These are phyloP conservation scores for Xanthia togata DNA, from an alignment of 2,888 invertebrate genomes.

Conservation along the genomic window DNA sequence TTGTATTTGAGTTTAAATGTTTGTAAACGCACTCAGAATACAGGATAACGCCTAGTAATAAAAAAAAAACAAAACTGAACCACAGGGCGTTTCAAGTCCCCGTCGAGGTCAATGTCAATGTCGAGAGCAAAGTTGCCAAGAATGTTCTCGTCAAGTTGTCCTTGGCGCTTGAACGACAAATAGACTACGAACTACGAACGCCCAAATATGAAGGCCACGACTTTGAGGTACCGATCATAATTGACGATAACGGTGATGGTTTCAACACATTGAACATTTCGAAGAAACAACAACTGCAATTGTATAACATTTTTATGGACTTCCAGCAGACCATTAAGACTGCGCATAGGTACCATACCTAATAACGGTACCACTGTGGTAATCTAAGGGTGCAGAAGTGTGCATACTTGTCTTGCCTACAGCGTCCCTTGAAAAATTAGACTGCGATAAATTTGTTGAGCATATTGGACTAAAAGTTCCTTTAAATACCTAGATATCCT, in stretches of 20 bases:
- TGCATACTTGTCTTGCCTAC: neutral
- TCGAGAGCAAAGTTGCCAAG: neutral
- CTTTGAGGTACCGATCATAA: neutral
- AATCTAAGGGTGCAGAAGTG: neutral
- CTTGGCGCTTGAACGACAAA: neutral
- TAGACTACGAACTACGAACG: no score
- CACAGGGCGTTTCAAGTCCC: neutral
- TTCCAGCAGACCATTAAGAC: neutral
- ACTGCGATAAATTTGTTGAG: no score
- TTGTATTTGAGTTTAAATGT: no score
- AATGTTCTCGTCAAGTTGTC: neutral
- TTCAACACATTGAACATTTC: slow-evolving; percentile 46
- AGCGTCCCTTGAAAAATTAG: neutral
- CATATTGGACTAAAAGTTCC: no score
- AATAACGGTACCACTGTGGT: no score
- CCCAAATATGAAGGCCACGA: neutral
- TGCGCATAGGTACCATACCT: no score
- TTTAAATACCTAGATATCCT: no score
- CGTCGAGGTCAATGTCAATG: no score
- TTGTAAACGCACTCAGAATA: no score
- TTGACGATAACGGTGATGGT: slow-evolving; percentile 54
- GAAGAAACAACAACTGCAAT: slow-evolving; percentile 36
- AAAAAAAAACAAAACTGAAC: no score
- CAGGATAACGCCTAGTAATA: no score
- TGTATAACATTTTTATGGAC: neutral